Evolutionary conservation across 2,797 vertebrate species (phyloP), one percentile per base, ranked within the genome.

Genomic region (Sebastes steindachneri): DNA sequence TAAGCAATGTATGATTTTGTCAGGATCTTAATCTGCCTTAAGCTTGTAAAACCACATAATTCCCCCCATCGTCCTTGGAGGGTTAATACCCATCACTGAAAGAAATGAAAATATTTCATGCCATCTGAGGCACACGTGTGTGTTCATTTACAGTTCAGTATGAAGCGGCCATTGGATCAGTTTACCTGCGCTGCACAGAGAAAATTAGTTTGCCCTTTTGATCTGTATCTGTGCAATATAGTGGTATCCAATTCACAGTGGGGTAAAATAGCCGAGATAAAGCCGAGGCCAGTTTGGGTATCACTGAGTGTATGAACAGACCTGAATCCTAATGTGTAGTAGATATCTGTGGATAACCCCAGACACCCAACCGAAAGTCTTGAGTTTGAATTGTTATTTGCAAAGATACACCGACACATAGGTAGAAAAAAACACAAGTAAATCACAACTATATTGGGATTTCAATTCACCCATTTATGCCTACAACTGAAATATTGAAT

Each of bases 191-290:
- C 48, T 15, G 77, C 79, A n/a, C 35, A 11, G 48, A 69, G 84
- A 79, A 82, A 91, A 93, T 88, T 6, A 82, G 82, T 86, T 86
- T 93, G 82, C 62, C 83, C 82, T 84, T 29, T 68, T 82, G 82
- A 75, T 86, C 79, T 60, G 33, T 79, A 35, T 77, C 76, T 35
- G 65, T 67, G 70, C 75, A 33, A 64, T 69, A 53, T 63, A 63
- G 79, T 65, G 57, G 63, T 71, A 77, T 84, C 88, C 78, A 89
- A 85, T 88, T 90, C 79, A 85, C 35, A 72, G 31, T 62, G 41
- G 26, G 58, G 74, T 64, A 80, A 88, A 79, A 68, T 55, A 85
- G 62, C 70, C 4, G 77, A 82, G 72, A 85, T 80, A 80, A 85
- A 85, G 45, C 69, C 72, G 53, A 67, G 80, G 83, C 83, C 71